Evolutionary conservation across 2,888 invertebrate genomes (phyloP).

Genomic region (Eristalis tenax): DNA sequence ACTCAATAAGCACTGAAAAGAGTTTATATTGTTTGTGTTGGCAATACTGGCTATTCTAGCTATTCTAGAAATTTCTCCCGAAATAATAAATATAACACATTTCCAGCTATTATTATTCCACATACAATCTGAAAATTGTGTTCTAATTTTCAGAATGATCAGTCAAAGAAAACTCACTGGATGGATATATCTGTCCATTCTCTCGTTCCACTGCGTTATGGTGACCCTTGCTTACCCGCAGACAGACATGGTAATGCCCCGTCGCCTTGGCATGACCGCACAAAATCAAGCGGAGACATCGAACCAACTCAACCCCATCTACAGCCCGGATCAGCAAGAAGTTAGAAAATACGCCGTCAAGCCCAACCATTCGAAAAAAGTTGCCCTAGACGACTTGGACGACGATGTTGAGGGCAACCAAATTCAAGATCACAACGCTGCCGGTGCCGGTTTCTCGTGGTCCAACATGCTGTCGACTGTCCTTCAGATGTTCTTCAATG

Average conservation of each 20-base stretch:
- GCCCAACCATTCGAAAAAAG: conserved; percentile 94
- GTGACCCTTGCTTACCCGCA: conserved; percentile 87
- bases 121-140: background rate
- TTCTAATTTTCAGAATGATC: conserved; percentile 83
- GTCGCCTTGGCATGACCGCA: conserved; percentile 73
- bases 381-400: conserved; percentile 90
- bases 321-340: conserved; percentile 80
- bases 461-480: conserved; percentile 92
- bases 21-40: too few relatives aligned
- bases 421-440: conserved; percentile 83
- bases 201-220: conserved; percentile 86
- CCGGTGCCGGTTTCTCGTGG: conserved; percentile 91
- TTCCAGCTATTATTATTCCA: too few relatives aligned
- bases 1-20: too few relatives aligned
- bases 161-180: conserved; percentile 85
- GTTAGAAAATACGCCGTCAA: conserved; percentile 94
- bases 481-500: conserved; percentile 93
- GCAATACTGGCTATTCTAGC: too few relatives aligned
- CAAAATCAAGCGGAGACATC: conserved; percentile 71
- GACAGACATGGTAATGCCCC: conserved; percentile 77
- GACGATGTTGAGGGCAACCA: conserved; percentile 92
- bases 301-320: conserved; percentile 76
- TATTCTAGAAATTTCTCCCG: too few relatives aligned
- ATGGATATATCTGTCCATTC: conserved; percentile 87
- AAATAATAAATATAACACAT: too few relatives aligned